Conservation (phyloP, 2,888 invertebrate genomes). For the Morpho helenor region DNA sequence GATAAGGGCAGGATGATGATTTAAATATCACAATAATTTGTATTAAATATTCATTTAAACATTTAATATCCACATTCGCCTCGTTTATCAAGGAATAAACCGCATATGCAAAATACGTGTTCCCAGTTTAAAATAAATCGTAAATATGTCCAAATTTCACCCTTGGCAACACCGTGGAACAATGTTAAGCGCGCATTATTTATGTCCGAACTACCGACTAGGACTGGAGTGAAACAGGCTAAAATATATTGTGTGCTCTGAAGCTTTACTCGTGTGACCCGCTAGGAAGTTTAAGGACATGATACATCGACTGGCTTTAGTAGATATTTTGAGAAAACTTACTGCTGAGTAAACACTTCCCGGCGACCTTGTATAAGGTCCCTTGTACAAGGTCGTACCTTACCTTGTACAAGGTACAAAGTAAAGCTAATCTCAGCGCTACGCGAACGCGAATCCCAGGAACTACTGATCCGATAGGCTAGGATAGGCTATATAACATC, state of each 20-base stretch:
- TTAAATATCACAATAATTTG: no score
- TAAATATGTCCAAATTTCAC: conserved; percentile 29
- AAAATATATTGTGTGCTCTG: conserved; percentile 33
- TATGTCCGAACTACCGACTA: conserved; percentile 26
- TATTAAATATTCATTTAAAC: no score
- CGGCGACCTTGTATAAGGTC: neutral
- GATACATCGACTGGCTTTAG: conserved; percentile 8
- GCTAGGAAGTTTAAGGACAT: conserved; percentile 15
- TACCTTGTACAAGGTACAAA: no score
- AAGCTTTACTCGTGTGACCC: conserved; percentile 25
- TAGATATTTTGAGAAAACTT: neutral
- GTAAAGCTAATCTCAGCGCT: no score
- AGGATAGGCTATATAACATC: no score
- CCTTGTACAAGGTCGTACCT: neutral
- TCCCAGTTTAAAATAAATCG: conserved; percentile 27
- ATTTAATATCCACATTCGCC: neutral
- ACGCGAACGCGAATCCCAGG: no score
- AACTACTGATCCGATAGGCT: no score
- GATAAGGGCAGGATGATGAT: neutral
- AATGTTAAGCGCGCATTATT: conserved; percentile 31
- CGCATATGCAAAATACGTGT: conserved; percentile 25
- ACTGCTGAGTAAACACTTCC: no score
- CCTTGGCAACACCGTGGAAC: conserved; percentile 23
- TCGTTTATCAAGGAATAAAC: conserved; percentile 12
- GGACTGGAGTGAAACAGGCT: conserved; percentile 30